These are phyloP conservation scores for Macropus fuliginosus DNA, from an alignment of 2,797 vertebrate species.

Conservation along the genomic window DNA sequence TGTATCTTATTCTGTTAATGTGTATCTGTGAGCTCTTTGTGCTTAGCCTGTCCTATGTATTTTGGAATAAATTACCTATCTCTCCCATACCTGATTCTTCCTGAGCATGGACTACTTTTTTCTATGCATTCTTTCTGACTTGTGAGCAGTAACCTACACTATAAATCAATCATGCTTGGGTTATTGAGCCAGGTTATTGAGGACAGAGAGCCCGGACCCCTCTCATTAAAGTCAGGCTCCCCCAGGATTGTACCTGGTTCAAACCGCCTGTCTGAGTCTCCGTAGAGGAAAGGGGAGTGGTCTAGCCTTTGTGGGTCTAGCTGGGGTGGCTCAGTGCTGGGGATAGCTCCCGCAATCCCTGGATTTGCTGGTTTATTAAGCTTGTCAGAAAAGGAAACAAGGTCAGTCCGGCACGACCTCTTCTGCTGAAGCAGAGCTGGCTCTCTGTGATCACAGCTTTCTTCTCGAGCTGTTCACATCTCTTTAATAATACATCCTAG, in stretches of 20 bases:
- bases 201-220: background rate
- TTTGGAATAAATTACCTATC: background rate
- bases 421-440: background rate
- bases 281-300: background rate
- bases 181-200: background rate
- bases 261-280: background rate
- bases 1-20: background rate
- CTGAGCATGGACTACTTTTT: background rate
- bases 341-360: background rate
- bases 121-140: background rate
- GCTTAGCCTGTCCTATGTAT: background rate
- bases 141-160: background rate
- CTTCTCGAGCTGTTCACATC: background rate
- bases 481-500: background rate
- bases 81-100: background rate
- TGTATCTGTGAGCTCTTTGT: background rate
- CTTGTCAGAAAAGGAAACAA: background rate
- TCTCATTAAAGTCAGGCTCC: background rate
- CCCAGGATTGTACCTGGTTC: background rate
- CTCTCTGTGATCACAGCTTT: background rate
- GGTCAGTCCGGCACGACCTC: background rate
- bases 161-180: background rate
- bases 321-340: background rate
- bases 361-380: background rate
- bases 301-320: background rate